A percentile compares a stretch with the other conserved stretches of the same genome.
Evolutionary conservation across 2,113 vertebrate species (phyloP).

Genomic region (Pseudorhombus dupliciocellatus): DNA sequence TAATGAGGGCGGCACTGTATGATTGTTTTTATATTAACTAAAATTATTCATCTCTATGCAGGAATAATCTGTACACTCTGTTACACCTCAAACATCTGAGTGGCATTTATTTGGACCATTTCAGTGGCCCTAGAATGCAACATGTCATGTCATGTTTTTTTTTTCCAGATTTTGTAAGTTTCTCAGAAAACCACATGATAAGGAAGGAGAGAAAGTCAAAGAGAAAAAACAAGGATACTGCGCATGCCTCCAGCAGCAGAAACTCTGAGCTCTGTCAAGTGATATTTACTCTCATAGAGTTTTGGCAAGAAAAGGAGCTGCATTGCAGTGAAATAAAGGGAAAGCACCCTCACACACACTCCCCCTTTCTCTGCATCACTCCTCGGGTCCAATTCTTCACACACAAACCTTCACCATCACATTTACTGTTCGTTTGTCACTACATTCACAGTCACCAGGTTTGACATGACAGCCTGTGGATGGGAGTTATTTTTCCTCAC

Average conservation of each 20-base stretch:
- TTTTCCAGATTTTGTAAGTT: background rate
- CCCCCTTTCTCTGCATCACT: slow-evolving; percentile 19
- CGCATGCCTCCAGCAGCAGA: slow-evolving; percentile 40
- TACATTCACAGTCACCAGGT: background rate
- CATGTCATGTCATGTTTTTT: background rate
- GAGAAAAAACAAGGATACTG: slow-evolving; percentile 17
- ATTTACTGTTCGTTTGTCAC: background rate
- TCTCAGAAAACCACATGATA: background rate
- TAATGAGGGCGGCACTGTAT: background rate
- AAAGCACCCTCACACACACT: slow-evolving; percentile 21
- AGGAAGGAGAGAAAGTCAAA: background rate
- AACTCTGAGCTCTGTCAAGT: slow-evolving; percentile 58
- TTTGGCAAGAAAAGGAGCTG: slow-evolving; percentile 69
- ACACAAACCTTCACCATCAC: slow-evolving; percentile 2
- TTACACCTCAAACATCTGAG: background rate
- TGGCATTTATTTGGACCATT: background rate
- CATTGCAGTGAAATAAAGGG: slow-evolving; percentile 69
- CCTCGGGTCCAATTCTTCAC: background rate
- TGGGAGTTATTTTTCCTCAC: slow-evolving; percentile 37
- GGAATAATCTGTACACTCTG: background rate
- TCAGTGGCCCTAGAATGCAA: background rate
- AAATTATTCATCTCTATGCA: background rate
- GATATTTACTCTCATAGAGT: slow-evolving; percentile 67
- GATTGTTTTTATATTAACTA: too few species aligned
- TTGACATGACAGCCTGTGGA: slow-evolving; percentile 13